Base-by-base conservation (phyloP, 1,140 invertebrate species). In the Globodera rostochiensis region DNA sequence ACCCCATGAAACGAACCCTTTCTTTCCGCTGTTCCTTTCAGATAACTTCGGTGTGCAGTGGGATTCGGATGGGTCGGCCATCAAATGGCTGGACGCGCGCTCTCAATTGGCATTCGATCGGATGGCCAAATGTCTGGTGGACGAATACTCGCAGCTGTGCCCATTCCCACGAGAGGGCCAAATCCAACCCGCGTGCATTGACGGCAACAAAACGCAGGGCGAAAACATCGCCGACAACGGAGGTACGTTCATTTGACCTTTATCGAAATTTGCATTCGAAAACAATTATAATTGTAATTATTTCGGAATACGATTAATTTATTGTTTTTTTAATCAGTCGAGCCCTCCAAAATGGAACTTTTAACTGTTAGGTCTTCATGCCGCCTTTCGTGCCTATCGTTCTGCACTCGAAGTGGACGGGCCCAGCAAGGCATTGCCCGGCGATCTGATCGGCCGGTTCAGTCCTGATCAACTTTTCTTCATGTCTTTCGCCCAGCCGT, bases 181-280 rank as follows among this genome's bases (percentile, higher is more conserved):
- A 45, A 50, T 15, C 66, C 71, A 64, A 79, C 81, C 47, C 45
- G 46, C 60, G 67, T 85, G 86, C 80, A 70, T 88, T 66, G 94
- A 96, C 85, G 95, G 95, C 1, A 91, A 93, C 78, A 95, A 96
- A 93, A 96, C 95, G 0, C 94, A 95, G 90, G 94, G 95, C 25
- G 95, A 97, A 91, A 97, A 97, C 89, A 97, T 97, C 86, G 96
- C 95, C 3, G 95, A 97, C 87, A 97, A 97, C 87, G 95, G 95
- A 19, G 95, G 71, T 84, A n/a, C 57, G 57, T 60, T 5, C 19
- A 15, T 15, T 11, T 3, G 15, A 5, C 2, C 36, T 36, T 25
- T 36, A 36, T 36, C 36, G 36, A 36, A 36, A 36, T 36, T 36
- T 36, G 1, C 3, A 36, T 36, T 36, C 3, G 36, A 36, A 36